Base-by-base conservation (phyloP, 1,140 invertebrate genomes). In the Brachionus asplanchnoidis region DNA sequence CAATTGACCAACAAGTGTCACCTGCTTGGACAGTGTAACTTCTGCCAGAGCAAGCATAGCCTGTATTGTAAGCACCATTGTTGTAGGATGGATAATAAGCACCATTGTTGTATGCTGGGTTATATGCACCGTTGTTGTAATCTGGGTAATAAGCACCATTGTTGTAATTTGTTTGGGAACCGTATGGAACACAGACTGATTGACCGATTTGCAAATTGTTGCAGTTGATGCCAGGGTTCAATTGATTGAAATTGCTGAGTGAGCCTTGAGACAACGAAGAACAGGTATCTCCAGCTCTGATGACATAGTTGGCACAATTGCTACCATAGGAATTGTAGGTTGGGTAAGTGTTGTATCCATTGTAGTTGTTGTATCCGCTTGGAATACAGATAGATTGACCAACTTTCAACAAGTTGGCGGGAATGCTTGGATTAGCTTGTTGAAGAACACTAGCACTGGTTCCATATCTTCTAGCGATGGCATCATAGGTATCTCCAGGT, bases 1-100 rank as follows among this genome's bases (percentile, higher is more conserved):
- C 68, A 73, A 73, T 73, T 40, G 68, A 73, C 36, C 32, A 73
- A 44, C 68, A 73, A 40, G 68, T 73, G 36, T 73, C 68, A 42
- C 68, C 68, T 17, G 68, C 28, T 73, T 73, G 68, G 20, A 73
- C 68, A 42, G 68, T 73, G 28, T 40, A 40, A 4, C 28, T 73
- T 73, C 68, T 73, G n/a, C 28, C 26, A n/a, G 28, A 20, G 36
- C 68, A 73, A 40, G 28, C 68, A 73, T 73, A 73, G 14, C 14
- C 53, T 56, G 53, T 0, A 56, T 56, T n/a, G 53, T 56, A 17
- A 17, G 53, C 53, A 17, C 53, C 53, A 56, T 5, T 20, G 14
- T 9, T 14, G 14, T 11, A 11, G 42, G 9, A 1, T 14, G 42
- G 42, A 46, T 46, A 3, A 3, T 28, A 28, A 28, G 26, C 26